Evolutionary conservation across 2,797 vertebrate species (phyloP).

Genomic region (Enteromius viviparus): DNA sequence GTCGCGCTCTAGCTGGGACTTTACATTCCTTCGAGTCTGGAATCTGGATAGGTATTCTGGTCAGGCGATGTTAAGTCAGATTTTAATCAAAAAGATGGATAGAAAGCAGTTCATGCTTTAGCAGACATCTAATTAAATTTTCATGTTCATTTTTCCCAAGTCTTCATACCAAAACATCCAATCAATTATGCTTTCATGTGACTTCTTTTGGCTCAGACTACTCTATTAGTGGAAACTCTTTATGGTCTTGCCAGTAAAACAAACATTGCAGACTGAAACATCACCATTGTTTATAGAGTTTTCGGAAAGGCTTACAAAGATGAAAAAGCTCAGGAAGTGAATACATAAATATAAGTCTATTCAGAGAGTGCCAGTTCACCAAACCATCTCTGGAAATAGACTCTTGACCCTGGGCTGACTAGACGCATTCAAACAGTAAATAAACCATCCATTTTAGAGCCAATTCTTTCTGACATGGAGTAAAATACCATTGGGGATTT

Average conservation of each 20-base stretch:
- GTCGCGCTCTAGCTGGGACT: not conserved
- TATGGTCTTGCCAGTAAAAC: slow-evolving; percentile 1
- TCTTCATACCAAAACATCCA: not conserved
- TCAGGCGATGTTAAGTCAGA: slow-evolving; percentile 2
- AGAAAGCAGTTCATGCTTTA: not conserved
- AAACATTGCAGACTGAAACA: not conserved
- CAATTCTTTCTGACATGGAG: not conserved
- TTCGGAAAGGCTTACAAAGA: not conserved
- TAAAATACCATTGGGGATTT: not conserved
- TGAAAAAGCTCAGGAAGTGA: slow-evolving; percentile 12
- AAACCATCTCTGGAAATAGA: slow-evolving; percentile 33
- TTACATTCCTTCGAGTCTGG: slow-evolving; percentile 10
- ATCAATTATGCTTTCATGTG: not conserved
- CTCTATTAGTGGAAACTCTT: not conserved
- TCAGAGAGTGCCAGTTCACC: not conserved
- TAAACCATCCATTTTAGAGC: slow-evolving; percentile 11
- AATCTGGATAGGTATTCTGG: slow-evolving; percentile 17
- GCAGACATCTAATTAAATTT: not conserved
- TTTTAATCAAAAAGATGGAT: slow-evolving; percentile 26
- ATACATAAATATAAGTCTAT: slow-evolving; percentile 15
- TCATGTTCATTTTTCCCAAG: not conserved
- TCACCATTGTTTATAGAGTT: slow-evolving; percentile 6
- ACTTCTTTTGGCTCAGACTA: not conserved
- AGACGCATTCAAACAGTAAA: slow-evolving; percentile 21
- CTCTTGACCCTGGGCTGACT: not conserved